phyloP scores from a whole-genome alignment of 2,888 invertebrate species.

The Leptarthrus brevirostris region DNA sequence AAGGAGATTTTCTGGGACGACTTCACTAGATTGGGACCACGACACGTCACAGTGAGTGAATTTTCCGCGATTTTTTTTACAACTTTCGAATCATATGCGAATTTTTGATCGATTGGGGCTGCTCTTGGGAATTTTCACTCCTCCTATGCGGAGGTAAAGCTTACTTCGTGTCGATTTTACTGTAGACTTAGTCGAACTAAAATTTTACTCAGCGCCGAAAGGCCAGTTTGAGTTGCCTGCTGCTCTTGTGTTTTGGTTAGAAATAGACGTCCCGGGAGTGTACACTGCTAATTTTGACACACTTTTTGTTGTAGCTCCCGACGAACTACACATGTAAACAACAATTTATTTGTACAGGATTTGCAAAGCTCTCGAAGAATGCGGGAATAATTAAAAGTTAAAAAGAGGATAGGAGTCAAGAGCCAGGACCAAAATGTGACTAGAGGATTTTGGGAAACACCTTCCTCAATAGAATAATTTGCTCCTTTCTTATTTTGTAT shows the following conservation, averaged over 20 bases:
- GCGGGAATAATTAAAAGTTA: not conserved
- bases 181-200: constrained; percentile 62
- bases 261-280: constrained; percentile 49
- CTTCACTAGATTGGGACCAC: not conserved
- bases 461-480: no score
- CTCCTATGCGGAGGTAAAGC: constrained; percentile 57
- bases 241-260: constrained; percentile 46
- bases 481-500: no score
- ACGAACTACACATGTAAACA: no score
- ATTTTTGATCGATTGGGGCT: not conserved
- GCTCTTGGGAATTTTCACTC: not conserved
- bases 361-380: not conserved
- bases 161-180: constrained; percentile 67
- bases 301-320: no score
- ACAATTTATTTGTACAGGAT: no score
- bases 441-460: no score
- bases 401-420: no score
- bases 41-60: not conserved
- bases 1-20: not conserved
- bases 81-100: not conserved
- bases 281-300: constrained; percentile 41
- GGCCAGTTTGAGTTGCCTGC: constrained; percentile 4
- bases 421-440: no score
- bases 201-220: constrained; percentile 10
- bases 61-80: not conserved